Evolutionary conservation across 2,888 invertebrate genomes (phyloP), one percentile per base, ranked within the genome.

Genomic region (Stenolophus ochropezus): DNA sequence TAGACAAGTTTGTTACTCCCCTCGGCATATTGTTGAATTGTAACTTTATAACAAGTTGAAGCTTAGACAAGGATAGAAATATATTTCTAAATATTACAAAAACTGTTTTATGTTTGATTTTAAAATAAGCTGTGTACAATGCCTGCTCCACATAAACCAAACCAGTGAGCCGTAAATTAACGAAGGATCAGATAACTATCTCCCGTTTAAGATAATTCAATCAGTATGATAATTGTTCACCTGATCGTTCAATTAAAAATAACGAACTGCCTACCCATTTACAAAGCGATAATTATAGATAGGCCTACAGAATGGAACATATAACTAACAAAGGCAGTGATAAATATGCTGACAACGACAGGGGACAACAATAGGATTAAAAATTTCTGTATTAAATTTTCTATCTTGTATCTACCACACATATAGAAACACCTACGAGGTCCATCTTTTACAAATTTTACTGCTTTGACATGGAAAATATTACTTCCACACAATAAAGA

Each of bases 181-280:
- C 56, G 33, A 21, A 18, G 51, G 80, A 73, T 56, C 79, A 71
- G 71, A 79, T 79, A 71, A 14, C 61, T 16, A 18, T 16, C 53
- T 42, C 58, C 42, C 79, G 53, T 71, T 71, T 71, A 53, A 23
- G 73, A 80, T 80, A 80, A 80, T 80, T 80, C 73, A 80, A 80
- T 80, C 80, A 80, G 73, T 80, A 80, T 80, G 80, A 73, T 73
- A 80, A 80, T 80, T 58, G 73, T 21, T 23, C 23, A 21, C 11
- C n/a, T 80, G 71, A 71, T 80, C 71, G 73, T 53, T 80, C 73
- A 80, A 80, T 80, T 80, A 80, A 80, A 80, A 80, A 71, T 80
- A 80, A 80, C 69, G 80, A 80, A 27, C 27, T 42, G 58, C 58
- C 27, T 73, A 80, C 53, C 56, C 73, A 73, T 51, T 71, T 71